phyloP scores from a whole-genome alignment of 2,113 vertebrate species.

The Bagarius yarrelli region DNA sequence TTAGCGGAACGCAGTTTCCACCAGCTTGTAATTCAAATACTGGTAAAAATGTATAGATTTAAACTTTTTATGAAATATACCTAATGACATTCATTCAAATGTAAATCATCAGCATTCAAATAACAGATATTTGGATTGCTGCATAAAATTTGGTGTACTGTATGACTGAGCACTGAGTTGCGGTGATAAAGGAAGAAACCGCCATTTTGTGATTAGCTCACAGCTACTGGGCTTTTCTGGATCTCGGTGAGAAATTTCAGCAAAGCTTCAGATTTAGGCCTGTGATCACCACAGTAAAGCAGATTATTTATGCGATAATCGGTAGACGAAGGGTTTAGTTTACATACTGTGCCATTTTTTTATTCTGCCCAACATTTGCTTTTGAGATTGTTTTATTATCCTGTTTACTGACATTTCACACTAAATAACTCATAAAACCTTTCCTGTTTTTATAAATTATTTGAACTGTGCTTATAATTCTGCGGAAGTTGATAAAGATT shows the following conservation, averaged over 20 bases:
- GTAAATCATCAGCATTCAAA: slow-evolving; percentile 15
- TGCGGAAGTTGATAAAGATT: background rate
- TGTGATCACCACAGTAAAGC: background rate
- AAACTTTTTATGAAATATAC: background rate
- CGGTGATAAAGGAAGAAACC: background rate
- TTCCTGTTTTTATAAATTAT: background rate
- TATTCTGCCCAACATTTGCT: background rate
- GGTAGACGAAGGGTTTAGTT: background rate
- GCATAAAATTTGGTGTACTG: slow-evolving; percentile 8
- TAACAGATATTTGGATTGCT: slow-evolving; percentile 14
- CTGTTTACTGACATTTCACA: slow-evolving; percentile 53
- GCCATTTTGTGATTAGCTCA: slow-evolving; percentile 22
- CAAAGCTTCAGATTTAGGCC: background rate
- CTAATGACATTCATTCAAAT: slow-evolving; percentile 23
- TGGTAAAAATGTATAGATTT: background rate
- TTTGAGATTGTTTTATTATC: slow-evolving; percentile 31
- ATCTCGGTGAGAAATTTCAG: background rate
- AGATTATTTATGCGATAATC: slow-evolving; percentile 2
- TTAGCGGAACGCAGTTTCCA: slow-evolving; percentile 16
- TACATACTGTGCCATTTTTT: background rate
- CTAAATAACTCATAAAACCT: background rate
- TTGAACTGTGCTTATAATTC: background rate
- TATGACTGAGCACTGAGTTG: background rate
- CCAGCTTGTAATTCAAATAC: slow-evolving; percentile 21
- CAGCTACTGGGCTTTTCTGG: background rate